Evolutionary conservation across 1,140 invertebrate genomes (phyloP).

Genomic region (Helicoverpa zea): DNA sequence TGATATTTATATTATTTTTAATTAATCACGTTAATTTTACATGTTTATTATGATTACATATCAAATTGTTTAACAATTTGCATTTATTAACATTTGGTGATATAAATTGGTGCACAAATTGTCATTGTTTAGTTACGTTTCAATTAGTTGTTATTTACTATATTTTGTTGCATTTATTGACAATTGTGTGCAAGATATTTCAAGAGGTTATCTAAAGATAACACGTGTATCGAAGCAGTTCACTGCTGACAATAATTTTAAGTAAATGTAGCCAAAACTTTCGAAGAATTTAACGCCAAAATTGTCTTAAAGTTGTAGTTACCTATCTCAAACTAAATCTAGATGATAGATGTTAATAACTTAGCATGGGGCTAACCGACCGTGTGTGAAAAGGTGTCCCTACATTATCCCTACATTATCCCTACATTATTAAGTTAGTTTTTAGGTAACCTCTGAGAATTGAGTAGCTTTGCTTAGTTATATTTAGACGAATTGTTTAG

Average conservation of each 20-base stretch:
- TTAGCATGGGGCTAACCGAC: too few species aligned
- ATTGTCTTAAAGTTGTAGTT: too few species aligned
- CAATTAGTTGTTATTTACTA: slow-evolving; percentile 56
- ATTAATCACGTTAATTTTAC: slow-evolving; percentile 15
- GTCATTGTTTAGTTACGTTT: slow-evolving; percentile 46
- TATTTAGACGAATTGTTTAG: slow-evolving; percentile 57
- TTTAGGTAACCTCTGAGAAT: slow-evolving; percentile 48
- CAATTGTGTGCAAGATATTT: slow-evolving; percentile 40
- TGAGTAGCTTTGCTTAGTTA: slow-evolving; percentile 55
- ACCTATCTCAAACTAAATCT: too few species aligned
- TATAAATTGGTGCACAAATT: slow-evolving; percentile 70
- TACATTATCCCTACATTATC: too few species aligned
- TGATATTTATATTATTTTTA: slow-evolving; percentile 59
- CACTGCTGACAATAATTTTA: neutral
- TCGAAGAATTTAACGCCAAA: neutral
- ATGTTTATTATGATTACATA: slow-evolving; percentile 49
- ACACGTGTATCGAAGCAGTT: neutral
- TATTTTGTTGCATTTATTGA: slow-evolving; percentile 78
- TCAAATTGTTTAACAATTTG: slow-evolving; percentile 77
- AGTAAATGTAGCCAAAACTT: neutral
- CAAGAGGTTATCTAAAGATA: slow-evolving; percentile 23
- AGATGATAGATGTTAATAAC: too few species aligned
- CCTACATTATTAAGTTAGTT: too few species aligned
- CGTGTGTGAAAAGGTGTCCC: too few species aligned
- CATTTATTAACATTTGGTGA: slow-evolving; percentile 55